Evolutionary conservation across 1,140 invertebrate genomes (phyloP), one percentile per base, ranked within the genome.

Genomic region (Grapholita molesta): DNA sequence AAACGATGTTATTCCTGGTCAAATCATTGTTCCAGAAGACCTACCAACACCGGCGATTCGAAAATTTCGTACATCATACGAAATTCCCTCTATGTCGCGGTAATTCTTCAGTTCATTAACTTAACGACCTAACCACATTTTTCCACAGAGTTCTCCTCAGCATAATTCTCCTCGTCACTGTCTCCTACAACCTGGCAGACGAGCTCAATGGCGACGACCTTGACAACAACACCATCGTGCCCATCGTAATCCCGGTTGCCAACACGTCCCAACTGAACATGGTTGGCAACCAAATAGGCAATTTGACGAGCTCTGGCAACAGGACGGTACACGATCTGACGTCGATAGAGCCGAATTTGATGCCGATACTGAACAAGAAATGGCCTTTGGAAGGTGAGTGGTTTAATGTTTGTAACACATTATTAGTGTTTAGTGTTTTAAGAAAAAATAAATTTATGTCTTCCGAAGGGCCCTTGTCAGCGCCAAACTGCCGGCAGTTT

Each of bases 141-240:
- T 72, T 65, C 24, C 64, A 15, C 73, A 90, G 86, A 35, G 71
- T 79, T 0, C 28, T 88, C 3, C 77, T 90, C 5, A 75, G 77
- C 0, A 85, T 94, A 68, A 87, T 91, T 0, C 61, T 95, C 1
- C 78, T 94, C 35, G 87, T 93, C 15, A 92, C 92, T 2, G 79
- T 94, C 2, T 92, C 93, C 5, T 94, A 94, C 77, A 92, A 91
- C 18, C 82, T 88, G 23, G 71, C 71, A 11, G 64, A 76, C 1
- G 93, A 89, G 48, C 61, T 89, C 8, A 91, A 86, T 48, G 76
- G 90, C 15, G 70, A 85, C 21, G 74, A 75, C 64, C 64, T 70
- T 9, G 68, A 68, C 35, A 76, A 74, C 38, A 55, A 35, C n/a
- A 71, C 64, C 52, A 66, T 64, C 38, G 57, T 32, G 0, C 11